Base-by-base conservation (phyloP, 2,888 invertebrate genomes). In the Chesias legatella region DNA sequence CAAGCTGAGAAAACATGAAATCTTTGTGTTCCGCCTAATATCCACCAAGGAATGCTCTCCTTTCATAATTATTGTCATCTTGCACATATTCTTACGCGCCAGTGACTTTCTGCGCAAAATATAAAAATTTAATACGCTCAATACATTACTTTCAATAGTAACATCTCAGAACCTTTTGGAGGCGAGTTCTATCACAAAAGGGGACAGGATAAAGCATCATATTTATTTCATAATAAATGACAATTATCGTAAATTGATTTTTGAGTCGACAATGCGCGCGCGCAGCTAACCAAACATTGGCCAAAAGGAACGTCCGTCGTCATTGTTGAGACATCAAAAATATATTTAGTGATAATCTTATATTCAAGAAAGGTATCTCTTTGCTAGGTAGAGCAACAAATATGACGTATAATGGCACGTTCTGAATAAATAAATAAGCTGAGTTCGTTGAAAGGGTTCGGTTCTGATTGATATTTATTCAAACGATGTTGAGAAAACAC, bases 221-320 rank as follows among this genome's bases (percentile, higher is more conserved):
- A 86, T 88, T 85, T 85, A 88, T 85, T 85, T 77, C 84, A 85
- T 86, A 88, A 88, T 88, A 88, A 83, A 88, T 83, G 88, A 84
- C 86, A 88, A 88, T 88, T 88, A 88, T 80, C 80, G 69, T 84
- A 85, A 88, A 88, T 86, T 85, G 86, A 86, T 85, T 85, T 76
- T 68, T 53, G 59, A 63, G 65, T 66, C 62, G 67, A 88, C 85
- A 88, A 88, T 79, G 63, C 72, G 67, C 73, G 79, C 43, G 52
- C 62, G 90, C 91, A 91, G 90, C 91, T 91, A 91, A 91, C 90
- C 91, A 91, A 91, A 91, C 90, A 91, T 90, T 90, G 90, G 89
- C 90, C 90, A 88, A 89, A 89, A 82, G 85, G 82, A 79, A 78
- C 84, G 74, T 61, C 63, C 76, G 70, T 48, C 79, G 79, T 78